Percentiles rank a stretch among this genome's conserved stretches.
phyloP scores from a whole-genome alignment of 2,888 invertebrate species.

The Rhagium mordax region DNA sequence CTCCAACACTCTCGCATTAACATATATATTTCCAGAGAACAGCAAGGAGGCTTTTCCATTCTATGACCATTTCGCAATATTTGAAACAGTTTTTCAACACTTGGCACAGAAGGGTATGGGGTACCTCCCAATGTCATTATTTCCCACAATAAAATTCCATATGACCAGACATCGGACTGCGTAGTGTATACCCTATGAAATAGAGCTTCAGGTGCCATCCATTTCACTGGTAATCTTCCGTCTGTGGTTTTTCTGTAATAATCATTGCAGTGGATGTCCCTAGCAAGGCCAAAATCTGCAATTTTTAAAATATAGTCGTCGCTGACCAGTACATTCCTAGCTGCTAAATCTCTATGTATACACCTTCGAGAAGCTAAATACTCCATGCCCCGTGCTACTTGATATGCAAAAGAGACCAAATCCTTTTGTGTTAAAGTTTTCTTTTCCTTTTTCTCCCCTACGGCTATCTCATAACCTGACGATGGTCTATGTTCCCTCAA shows the following conservation, averaged over 20 bases:
- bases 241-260: slow-evolving; percentile 98
- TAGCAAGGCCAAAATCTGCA: slow-evolving; percentile 97
- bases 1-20: slow-evolving; percentile 99
- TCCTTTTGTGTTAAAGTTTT: slow-evolving; percentile 91
- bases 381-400: slow-evolving; percentile 98
- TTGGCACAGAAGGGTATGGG: slow-evolving; percentile 96
- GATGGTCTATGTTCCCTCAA: slow-evolving; percentile 88
- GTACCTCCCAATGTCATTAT: slow-evolving; percentile 98
- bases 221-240: slow-evolving; percentile 96
- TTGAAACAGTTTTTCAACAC: slow-evolving; percentile 93
- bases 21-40: slow-evolving; percentile 95
- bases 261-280: slow-evolving; percentile 94
- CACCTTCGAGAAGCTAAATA: slow-evolving; percentile 96
- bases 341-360: slow-evolving; percentile 97
- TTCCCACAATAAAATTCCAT: slow-evolving; percentile 97
- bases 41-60: slow-evolving; percentile 96
- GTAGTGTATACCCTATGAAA: slow-evolving; percentile 96
- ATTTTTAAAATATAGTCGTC: slow-evolving; percentile 96
- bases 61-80: slow-evolving; percentile 92
- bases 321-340: slow-evolving; percentile 96
- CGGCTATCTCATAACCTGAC: slow-evolving; percentile 81
- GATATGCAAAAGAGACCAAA: slow-evolving; percentile 95
- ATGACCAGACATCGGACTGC: slow-evolving; percentile 97
- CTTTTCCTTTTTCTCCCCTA: slow-evolving; percentile 78
- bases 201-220: slow-evolving; percentile 99